Evolutionary conservation across 2,113 vertebrate species (phyloP), one percentile per base, ranked within the genome.

Genomic region (Lutjanus erythropterus): DNA sequence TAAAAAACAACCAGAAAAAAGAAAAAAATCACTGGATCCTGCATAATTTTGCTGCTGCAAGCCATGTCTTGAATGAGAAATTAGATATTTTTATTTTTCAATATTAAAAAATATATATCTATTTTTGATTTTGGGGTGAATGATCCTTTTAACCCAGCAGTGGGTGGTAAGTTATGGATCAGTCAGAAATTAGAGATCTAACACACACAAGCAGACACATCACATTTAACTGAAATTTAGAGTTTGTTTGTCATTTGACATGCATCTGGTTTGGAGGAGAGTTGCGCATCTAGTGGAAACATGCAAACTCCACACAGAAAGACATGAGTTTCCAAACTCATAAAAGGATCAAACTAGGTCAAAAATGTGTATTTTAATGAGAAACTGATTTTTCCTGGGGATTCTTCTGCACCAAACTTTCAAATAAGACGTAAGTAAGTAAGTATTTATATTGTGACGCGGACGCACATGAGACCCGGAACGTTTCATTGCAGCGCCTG

Each of bases 391-490:
- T 25, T 25, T 33, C 5, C 27, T 23, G 41, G 2, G 14, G 55
- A 27, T 49, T 49, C 33, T 5, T 35, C 7, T 35, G 44, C 2
- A 7, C 9, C n/a, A 50, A n/a, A 44, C 0, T 44, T 9, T 6
- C 6, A 15, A 23, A 16, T 31, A n/a, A 35, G 0, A 15, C 3
- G 2, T 23, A 35, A 44, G 8, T 59, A 0, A 44, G 8, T 59
- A 0, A 8, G 47, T 23, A 11, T 12, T 62, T 6, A 0, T 1
- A 52, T 3, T 56, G 3, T 10, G 6, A 39, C 0, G 16, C 11
- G 39, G 11, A 16, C 23, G 9, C 12, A 6, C 11, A 1, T 1
- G 4, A 19, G 39, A 10, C 7, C 10, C 78, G 93, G 92, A 94
- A 93, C 89, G 0, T 11, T 85, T 77, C 3, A 1, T 9, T 31